These are phyloP conservation scores for Etheostoma cragini DNA, from an alignment of 2,113 vertebrate genomes.

Conservation along the genomic window DNA sequence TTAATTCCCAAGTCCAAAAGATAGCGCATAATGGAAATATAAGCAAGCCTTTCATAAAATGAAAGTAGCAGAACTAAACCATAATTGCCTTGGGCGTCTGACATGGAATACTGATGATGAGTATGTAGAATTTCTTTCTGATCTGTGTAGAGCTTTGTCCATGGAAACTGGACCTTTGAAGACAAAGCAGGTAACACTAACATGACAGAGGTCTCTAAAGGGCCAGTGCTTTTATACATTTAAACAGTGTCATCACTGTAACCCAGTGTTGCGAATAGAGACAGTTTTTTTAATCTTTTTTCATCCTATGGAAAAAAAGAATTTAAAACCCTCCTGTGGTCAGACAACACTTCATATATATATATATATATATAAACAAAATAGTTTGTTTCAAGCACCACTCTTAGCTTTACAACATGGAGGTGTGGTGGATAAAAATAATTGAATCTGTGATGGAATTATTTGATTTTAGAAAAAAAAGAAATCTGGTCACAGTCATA, in stretches of 20 bases:
- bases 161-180: conserved; percentile 29
- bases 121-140: not conserved
- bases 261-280: not conserved
- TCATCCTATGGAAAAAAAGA: not conserved
- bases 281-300: not conserved
- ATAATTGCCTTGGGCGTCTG: conserved; percentile 23
- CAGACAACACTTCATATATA: too few species aligned
- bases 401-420: not conserved
- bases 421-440: not conserved
- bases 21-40: conserved; percentile 35
- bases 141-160: not conserved
- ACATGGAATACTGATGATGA: conserved; percentile 1
- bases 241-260: conserved; percentile 33
- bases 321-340: not conserved
- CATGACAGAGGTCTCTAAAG: not conserved
- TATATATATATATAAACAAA: too few species aligned
- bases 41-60: conserved; percentile 44
- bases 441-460: too few species aligned
- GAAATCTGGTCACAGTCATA: too few species aligned
- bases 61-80: conserved; percentile 12
- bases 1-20: conserved; percentile 25
- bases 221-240: conserved; percentile 11
- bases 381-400: not conserved
- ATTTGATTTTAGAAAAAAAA: too few species aligned
- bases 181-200: not conserved